Evolutionary conservation across 2,888 invertebrate genomes (phyloP).

Genomic region (Elegia similella): DNA sequence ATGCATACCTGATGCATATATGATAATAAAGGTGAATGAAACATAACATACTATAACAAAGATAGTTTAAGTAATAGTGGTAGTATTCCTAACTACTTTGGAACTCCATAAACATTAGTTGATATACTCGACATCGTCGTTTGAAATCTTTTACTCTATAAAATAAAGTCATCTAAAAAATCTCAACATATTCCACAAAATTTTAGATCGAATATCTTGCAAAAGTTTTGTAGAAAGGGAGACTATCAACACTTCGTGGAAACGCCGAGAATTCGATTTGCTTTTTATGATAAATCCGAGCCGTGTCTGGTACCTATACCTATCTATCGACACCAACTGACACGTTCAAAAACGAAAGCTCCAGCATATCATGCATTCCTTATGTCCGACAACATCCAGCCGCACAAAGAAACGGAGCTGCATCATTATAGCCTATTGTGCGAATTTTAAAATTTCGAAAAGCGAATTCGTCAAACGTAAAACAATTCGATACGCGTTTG

Average conservation of each 20-base stretch:
- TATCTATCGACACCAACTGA: constrained; percentile 71
- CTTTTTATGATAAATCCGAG: background rate
- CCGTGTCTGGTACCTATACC: constrained; percentile 6
- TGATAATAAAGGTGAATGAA: too few relatives aligned
- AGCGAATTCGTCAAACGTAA: constrained; percentile 80
- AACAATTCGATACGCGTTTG: constrained; percentile 82
- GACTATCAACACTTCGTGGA: background rate
- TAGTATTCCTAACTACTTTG: too few relatives aligned
- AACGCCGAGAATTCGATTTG: background rate
- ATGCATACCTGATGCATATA: too few relatives aligned
- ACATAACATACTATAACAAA: too few relatives aligned
- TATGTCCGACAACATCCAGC: constrained; percentile 60
- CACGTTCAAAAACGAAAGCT: constrained; percentile 55
- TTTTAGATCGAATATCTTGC: background rate
- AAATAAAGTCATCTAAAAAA: too few relatives aligned
- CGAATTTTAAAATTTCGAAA: constrained; percentile 75
- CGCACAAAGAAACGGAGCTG: constrained; percentile 71
- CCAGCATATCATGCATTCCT: constrained; percentile 60
- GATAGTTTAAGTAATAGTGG: too few relatives aligned
- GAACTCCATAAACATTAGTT: too few relatives aligned
- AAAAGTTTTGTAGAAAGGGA: background rate
- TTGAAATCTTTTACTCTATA: too few relatives aligned
- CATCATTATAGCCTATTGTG: constrained; percentile 80
- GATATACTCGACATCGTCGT: too few relatives aligned
- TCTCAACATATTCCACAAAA: too few relatives aligned